Evolutionary conservation across 2,797 vertebrate species (phyloP).

Genomic region (Apodemus agrarius): DNA sequence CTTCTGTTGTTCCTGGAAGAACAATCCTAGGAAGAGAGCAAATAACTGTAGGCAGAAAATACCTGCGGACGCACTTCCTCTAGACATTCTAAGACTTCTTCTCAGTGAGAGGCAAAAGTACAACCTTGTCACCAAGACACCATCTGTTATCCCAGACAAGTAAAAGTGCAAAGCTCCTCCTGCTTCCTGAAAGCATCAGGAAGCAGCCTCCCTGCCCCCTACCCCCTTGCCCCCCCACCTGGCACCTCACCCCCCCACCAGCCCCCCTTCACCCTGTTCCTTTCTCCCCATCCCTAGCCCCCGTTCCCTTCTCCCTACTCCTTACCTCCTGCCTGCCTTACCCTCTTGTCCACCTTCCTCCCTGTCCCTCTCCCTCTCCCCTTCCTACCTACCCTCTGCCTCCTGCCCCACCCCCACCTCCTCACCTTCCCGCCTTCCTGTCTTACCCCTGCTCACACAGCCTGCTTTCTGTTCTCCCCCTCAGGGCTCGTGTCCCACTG

Average conservation of each 20-base stretch:
- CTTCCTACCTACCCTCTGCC: neutral
- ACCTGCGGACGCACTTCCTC: neutral
- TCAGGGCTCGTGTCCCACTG: constrained; percentile 37
- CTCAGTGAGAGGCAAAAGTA: neutral
- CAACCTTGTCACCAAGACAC: neutral
- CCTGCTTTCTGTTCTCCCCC: neutral
- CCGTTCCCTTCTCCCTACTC: accelerated
- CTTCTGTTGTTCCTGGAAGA: neutral
- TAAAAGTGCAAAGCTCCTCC: too few relatives aligned
- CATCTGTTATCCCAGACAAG: neutral
- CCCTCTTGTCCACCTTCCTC: neutral
- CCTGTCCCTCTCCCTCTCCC: too few relatives aligned
- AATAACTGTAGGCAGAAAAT: neutral
- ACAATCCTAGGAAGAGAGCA: neutral
- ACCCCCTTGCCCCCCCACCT: neutral
- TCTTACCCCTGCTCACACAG: neutral
- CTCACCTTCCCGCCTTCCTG: too few relatives aligned
- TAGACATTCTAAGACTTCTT: too few relatives aligned
- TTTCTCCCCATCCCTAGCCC: accelerated
- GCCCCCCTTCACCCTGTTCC: neutral
- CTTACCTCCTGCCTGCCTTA: too few relatives aligned
- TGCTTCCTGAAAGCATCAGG: too few relatives aligned
- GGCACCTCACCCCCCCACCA: neutral
- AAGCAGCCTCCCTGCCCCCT: accelerated
- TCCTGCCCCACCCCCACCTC: neutral